phyloP scores from a whole-genome alignment of 2,888 invertebrate genomes.

The Drosophila antonietae region DNA sequence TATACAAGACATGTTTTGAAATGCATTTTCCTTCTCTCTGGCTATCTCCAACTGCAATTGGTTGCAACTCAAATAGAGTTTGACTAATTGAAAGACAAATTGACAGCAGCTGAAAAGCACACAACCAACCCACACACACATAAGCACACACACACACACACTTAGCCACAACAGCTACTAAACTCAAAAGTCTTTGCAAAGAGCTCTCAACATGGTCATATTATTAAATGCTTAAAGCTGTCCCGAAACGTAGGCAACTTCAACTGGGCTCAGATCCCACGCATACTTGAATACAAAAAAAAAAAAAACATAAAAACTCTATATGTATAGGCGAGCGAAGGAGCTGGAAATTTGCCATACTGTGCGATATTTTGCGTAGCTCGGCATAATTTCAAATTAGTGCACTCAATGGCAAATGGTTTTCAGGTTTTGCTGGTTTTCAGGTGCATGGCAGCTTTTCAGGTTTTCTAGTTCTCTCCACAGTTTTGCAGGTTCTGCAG shows the following conservation, averaged over 20 bases:
- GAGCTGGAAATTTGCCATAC: conserved; percentile 25
- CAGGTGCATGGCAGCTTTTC: conserved; percentile 41
- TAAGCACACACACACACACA: background rate
- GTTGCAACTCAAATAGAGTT: conserved; percentile 5
- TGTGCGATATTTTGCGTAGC: conserved; percentile 56
- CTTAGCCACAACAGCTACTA: conserved; percentile 26
- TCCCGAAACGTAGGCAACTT: background rate
- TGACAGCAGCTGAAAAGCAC: conserved; percentile 13
- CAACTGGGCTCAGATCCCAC: conserved; percentile 2
- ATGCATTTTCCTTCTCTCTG: background rate
- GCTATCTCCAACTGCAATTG: background rate
- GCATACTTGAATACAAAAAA: conserved; percentile 17
- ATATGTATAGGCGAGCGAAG: background rate
- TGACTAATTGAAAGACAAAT: conserved; percentile 26
- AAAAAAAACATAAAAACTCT: background rate
- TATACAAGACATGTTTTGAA: background rate
- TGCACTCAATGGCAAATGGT: conserved; percentile 73
- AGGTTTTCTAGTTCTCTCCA: conserved; percentile 57
- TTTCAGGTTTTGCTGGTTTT: conserved; percentile 43
- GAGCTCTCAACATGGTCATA: conserved; percentile 32
- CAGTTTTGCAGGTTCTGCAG: conserved; percentile 52
- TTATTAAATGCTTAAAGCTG: conserved; percentile 50
- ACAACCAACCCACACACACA: background rate
- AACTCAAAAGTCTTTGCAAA: conserved; percentile 18
- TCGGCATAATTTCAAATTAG: conserved; percentile 74